phyloP scores from a whole-genome alignment of 2,888 invertebrate genomes.

The Drosophila tripunctata region DNA sequence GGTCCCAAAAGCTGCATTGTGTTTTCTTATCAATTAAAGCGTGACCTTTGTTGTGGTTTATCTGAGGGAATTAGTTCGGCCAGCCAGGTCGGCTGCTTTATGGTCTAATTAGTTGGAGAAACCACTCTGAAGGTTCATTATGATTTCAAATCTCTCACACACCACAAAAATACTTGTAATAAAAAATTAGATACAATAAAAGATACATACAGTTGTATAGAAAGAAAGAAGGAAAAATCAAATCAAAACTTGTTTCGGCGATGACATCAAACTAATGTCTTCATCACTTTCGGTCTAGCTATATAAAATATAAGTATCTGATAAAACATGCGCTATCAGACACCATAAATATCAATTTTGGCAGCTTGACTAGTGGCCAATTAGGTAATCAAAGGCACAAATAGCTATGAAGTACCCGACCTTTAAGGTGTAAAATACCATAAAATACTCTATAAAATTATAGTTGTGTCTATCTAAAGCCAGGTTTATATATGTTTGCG shows the following conservation, averaged over 20 bases:
- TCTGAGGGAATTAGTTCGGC: constrained; percentile 74
- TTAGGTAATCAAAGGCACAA: constrained; percentile 44
- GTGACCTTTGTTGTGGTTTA: constrained; percentile 80
- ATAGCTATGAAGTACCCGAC: constrained; percentile 39
- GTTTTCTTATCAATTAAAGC: constrained; percentile 76
- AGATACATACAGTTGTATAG: constrained; percentile 19
- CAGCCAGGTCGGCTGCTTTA: constrained; percentile 62
- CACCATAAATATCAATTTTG: constrained; percentile 48
- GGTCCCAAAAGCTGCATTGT: constrained; percentile 19
- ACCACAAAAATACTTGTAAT: too few species aligned
- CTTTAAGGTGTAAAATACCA: not conserved
- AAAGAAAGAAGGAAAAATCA: constrained; percentile 26
- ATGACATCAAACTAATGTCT: constrained; percentile 62
- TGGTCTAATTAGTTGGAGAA: constrained; percentile 78
- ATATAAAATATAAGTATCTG: constrained; percentile 20
- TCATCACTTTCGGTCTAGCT: constrained; percentile 24
- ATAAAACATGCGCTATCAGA: constrained; percentile 58
- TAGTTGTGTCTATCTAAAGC: constrained; percentile 5
- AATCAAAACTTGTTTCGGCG: constrained; percentile 36
- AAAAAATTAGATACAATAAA: constrained; percentile 6
- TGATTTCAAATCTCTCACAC: constrained; percentile 18
- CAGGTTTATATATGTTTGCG: constrained; percentile 6
- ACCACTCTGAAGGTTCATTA: constrained; percentile 57
- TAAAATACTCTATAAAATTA: not conserved
- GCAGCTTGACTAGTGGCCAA: constrained; percentile 50